A percentile compares a stretch with the other conserved stretches of the same genome.
These are phyloP conservation scores for Rhagoletis pomonella DNA, from an alignment of 1,140 invertebrate species.

Conservation along the genomic window DNA sequence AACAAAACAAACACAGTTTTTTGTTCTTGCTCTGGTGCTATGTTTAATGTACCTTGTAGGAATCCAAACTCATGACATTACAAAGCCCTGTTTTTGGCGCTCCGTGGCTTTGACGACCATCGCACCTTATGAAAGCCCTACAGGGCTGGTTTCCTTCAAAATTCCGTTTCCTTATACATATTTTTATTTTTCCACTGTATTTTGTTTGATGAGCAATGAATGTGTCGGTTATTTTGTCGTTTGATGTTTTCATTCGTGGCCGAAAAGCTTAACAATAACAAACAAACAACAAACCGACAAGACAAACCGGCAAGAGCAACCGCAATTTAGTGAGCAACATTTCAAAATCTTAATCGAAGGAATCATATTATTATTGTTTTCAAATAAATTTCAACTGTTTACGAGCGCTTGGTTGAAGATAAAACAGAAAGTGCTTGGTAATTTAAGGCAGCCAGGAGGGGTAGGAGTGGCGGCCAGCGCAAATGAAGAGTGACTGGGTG, in stretches of 20 bases:
- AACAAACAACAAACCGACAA: background rate
- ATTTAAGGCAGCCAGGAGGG: background rate
- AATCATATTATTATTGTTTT: slow-evolving; percentile 52
- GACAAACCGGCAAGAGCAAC: background rate
- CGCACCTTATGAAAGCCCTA: background rate
- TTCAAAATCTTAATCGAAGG: slow-evolving; percentile 48
- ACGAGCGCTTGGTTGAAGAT: slow-evolving; percentile 28
- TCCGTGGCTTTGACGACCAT: no score
- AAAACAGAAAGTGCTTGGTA: slow-evolving; percentile 41
- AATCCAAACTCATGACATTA: no score
- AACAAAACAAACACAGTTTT: no score
- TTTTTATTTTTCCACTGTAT: background rate
- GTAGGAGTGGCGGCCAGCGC: background rate
- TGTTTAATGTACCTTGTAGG: no score
- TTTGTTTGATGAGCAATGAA: slow-evolving; percentile 48
- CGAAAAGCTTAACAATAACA: slow-evolving; percentile 34
- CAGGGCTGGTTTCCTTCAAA: background rate
- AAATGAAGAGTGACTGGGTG: background rate
- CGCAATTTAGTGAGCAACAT: slow-evolving; percentile 42
- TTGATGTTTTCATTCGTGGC: slow-evolving; percentile 49
- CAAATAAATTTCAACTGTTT: slow-evolving; percentile 51
- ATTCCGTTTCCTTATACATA: background rate
- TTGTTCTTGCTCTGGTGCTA: no score
- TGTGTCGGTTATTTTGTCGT: slow-evolving; percentile 51
- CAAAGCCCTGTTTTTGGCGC: no score